These are phyloP conservation scores for Palaemon carinicauda DNA, from an alignment of 1,140 invertebrate genomes.

Conservation along the genomic window DNA sequence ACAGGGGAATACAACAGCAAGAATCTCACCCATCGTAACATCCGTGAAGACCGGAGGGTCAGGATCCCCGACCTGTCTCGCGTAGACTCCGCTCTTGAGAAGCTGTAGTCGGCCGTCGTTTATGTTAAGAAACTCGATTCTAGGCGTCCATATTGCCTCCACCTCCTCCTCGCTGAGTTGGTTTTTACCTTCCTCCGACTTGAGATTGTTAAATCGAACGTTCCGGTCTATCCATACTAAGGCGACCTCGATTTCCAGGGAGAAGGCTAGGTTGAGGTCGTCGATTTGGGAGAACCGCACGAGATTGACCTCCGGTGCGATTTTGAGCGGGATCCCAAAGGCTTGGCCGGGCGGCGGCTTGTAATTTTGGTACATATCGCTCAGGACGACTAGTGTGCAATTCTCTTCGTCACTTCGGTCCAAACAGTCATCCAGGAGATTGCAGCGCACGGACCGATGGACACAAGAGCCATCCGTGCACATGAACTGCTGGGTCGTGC, in stretches of 20 bases:
- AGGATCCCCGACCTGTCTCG: not conserved
- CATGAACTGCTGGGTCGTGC: conserved; percentile 38
- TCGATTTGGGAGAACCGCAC: conserved; percentile 39
- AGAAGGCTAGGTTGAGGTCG: conserved; percentile 39
- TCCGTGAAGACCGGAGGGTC: conserved; percentile 18
- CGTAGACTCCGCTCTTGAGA: not conserved
- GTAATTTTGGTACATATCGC: conserved; percentile 29
- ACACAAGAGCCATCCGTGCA: conserved; percentile 46
- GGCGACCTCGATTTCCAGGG: conserved; percentile 31
- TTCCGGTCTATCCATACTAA: conserved; percentile 15
- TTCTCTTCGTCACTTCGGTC: conserved; percentile 38
- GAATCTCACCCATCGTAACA: conserved; percentile 20
- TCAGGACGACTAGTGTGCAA: conserved; percentile 22
- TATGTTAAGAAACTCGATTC: conserved; percentile 34
- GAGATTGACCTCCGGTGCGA: conserved; percentile 7
- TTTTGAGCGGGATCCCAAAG: not conserved
- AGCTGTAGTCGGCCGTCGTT: conserved; percentile 9
- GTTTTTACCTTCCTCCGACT: conserved; percentile 19
- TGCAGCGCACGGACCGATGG: conserved; percentile 20
- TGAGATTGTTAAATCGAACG: conserved; percentile 1
- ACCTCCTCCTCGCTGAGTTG: not conserved
- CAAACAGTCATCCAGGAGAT: conserved; percentile 28
- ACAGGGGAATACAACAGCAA: too few species aligned
- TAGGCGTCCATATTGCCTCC: conserved; percentile 10
- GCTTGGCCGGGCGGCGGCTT: conserved; percentile 12